Evolutionary conservation across 92 coral and sea anemone genomes (phyloP), one percentile per base, ranked within the genome.

Genomic region (Parazoanthus darwini): DNA sequence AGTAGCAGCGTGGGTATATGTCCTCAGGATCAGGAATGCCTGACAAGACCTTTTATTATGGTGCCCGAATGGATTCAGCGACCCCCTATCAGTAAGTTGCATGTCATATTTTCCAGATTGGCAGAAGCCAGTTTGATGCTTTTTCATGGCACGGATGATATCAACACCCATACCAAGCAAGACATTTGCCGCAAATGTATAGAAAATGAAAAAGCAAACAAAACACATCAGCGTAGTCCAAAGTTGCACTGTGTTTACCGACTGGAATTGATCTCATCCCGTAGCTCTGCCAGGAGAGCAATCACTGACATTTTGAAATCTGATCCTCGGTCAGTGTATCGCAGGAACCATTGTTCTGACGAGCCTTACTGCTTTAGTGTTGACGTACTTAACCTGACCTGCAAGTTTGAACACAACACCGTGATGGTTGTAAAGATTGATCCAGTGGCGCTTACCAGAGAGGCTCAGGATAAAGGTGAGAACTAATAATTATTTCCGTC

Each of bases 291-390:
- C 63, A 85, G 86, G 73, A 36, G 75, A 44, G 92, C 92, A 20
- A 91, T 93, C 16, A 63, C 38, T 10, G 90, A 91, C 63, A 88
- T 93, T 39, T 86, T 93, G 23, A 80, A 80, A 38, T 93, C 91
- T 29, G 95, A 93, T 72, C 95, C 95, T 74, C 89, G 95, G 35
- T 93, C 95, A 42, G 78, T 85, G 44, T 91, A 93, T 85, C 76
- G 92, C 68, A 71, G 95, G 79, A 90, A 93, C 59, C 88, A 75
- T 0, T 93, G 95, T 88, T 65, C 78, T 48, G 88, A 51, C 29
- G 66, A 93, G 77, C 80, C 89, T 18, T 93, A 93, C 81, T 79
- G 79, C 85, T 93, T 93, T 38, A 91, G 93, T 86, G 85, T 93
- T 7, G 95, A 93, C 71, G 89, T 51, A 18, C 80, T 93, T 71